These are phyloP conservation scores for Mormyrus iriodes DNA, from an alignment of 2,113 vertebrate genomes.

Conservation along the genomic window DNA sequence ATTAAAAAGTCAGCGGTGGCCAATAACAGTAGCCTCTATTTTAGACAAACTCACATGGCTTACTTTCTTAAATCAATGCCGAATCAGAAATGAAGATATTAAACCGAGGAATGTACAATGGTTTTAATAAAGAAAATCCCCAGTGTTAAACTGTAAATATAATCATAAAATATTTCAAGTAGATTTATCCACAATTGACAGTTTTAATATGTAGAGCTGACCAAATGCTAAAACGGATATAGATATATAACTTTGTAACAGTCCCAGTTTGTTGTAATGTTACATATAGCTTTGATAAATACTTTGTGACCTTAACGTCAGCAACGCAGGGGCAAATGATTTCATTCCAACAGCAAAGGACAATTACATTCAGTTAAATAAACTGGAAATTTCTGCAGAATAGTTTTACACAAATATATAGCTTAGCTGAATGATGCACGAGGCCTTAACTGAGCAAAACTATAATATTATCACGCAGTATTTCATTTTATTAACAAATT, in stretches of 20 bases:
- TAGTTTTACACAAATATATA: neutral
- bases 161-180: neutral
- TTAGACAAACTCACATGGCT: neutral
- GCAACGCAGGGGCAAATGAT: neutral
- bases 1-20: neutral
- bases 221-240: neutral
- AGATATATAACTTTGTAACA: neutral
- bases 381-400: neutral
- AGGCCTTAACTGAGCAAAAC: neutral
- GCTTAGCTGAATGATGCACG: neutral
- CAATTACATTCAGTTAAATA: neutral
- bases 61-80: neutral
- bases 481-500: neutral
- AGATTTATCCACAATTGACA: neutral
- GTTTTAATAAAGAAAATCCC: neutral
- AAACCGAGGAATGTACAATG: neutral
- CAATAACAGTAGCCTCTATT: neutral
- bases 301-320: neutral
- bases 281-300: neutral
- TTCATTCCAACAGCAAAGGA: neutral
- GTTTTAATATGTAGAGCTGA: neutral
- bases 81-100: neutral
- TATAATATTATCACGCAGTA: neutral
- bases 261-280: neutral
- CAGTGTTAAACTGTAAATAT: constrained; percentile 1